Evolutionary conservation across 1,140 invertebrate genomes (phyloP).

Genomic region (Megalonaias nervosa): DNA sequence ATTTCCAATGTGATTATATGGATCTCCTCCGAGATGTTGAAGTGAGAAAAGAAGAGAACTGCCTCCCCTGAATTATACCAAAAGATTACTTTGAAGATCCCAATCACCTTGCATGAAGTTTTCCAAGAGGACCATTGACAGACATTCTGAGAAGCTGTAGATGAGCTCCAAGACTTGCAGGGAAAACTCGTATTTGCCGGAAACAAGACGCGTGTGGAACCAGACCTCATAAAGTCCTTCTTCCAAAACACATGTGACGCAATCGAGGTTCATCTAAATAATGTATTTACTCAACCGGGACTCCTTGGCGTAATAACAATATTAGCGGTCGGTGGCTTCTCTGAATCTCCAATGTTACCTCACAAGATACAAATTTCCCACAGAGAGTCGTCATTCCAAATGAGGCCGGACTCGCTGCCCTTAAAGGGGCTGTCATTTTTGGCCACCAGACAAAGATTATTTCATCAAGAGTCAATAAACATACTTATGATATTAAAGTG

Average conservation of each 20-base stretch:
- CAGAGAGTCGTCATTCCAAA: conserved; percentile 37
- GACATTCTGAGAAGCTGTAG: too few relatives aligned
- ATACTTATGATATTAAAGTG: conserved; percentile 41
- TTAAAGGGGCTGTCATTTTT: conserved; percentile 53
- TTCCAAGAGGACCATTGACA: background rate
- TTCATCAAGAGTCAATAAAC: conserved; percentile 35
- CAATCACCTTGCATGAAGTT: conserved; percentile 16
- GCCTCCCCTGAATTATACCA: background rate
- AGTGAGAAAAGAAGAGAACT: conserved; percentile 4
- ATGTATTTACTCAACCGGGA: conserved; percentile 14
- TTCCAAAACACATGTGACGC: conserved; percentile 32
- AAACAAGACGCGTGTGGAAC: conserved; percentile 43
- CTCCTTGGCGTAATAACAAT: conserved; percentile 14
- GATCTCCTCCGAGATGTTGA: conserved; percentile 6
- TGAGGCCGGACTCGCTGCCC: conserved; percentile 41
- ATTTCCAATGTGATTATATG: conserved; percentile 1
- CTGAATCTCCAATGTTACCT: conserved; percentile 41
- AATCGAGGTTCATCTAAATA: conserved; percentile 37
- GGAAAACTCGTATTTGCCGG: conserved; percentile 30
- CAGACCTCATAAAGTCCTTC: conserved; percentile 17
- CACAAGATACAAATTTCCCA: conserved; percentile 32
- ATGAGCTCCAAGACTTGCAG: too few relatives aligned
- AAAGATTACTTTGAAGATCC: background rate
- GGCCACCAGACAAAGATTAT: conserved; percentile 43
- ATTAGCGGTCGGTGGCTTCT: conserved; percentile 48